phyloP scores from a whole-genome alignment of 2,113 vertebrate genomes.

The Pachyramphus minor region DNA sequence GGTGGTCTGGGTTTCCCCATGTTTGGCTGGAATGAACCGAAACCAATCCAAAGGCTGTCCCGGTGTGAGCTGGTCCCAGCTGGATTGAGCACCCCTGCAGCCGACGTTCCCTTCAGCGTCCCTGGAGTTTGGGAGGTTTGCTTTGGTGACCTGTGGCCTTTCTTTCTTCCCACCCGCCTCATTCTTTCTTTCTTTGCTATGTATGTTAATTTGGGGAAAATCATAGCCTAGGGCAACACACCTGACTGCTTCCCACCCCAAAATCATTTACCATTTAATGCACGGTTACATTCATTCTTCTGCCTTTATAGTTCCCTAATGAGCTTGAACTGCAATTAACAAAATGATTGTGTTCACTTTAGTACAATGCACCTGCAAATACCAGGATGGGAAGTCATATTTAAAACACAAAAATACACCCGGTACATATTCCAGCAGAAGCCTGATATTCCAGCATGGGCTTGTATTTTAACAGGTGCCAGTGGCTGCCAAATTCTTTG shows the following conservation, averaged over 20 bases:
- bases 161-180: conserved; percentile 52
- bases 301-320: conserved; percentile 70
- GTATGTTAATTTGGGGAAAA: conserved; percentile 66
- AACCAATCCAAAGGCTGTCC: neutral
- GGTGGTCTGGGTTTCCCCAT: neutral
- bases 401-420: conserved; percentile 21
- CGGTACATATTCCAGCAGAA: neutral
- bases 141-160: conserved; percentile 52
- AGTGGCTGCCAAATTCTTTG: neutral
- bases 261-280: conserved; percentile 71
- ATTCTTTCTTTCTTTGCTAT: conserved; percentile 53
- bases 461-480: conserved; percentile 27
- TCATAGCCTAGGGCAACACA: conserved; percentile 60
- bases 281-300: conserved; percentile 66
- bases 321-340: conserved; percentile 72
- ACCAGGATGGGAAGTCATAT: conserved; percentile 49
- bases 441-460: conserved; percentile 13
- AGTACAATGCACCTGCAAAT: conserved; percentile 67
- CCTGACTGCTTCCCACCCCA: conserved; percentile 60
- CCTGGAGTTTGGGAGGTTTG: conserved; percentile 1
- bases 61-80: neutral
- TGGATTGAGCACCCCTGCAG: neutral
- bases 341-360: conserved; percentile 65
- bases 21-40: neutral
- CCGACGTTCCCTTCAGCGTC: neutral